Base-by-base conservation (phyloP, 2,113 vertebrate genomes). In the Melanostigma gelatinosum region DNA sequence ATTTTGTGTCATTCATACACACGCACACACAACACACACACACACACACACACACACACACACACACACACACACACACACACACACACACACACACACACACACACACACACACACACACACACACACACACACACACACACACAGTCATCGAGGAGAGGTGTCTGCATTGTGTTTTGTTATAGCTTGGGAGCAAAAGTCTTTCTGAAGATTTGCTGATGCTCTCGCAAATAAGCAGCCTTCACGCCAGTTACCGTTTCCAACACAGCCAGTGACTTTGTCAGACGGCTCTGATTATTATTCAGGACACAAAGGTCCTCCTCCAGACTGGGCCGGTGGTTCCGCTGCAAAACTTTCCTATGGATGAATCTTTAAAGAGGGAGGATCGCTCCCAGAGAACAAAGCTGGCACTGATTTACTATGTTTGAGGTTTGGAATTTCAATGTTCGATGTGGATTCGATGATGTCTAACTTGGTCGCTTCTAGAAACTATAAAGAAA, bases 291-390 rank as follows among this genome's bases (percentile, higher is more conserved):
- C 27, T 5, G 6, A 42, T 72, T 48, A 5, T n/a, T 72, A 61
- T 44, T 65, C 72, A 64, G 50, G 10, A 65, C 48, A 64, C 36
- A 44, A 42, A 44, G 16, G 22, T 55, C 71, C 71, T 75, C 15
- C 15, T 24, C 9, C 12, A 32, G 54, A 18, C 55, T 48, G 27
- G 20, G 40, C 7, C 2, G 34, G 50, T 38, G 34, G 7, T 29
- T 62, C 27, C 34, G 42, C 46, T 40, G 60, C n/a, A 64, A 52
- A 52, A 54, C 22, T 8, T 48, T 44, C 10, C 29, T 15, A 10
- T 52, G 27, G 65, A 48, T 32, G 20, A 20, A 29, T 67, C 29
- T 36, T 34, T 50, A 13, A 36, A 34, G 32, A 16, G 16, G 18
- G 67, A 38, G 32, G 29, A 15, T n/a, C 16, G 27, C 44, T 44